phyloP scores from a whole-genome alignment of 2,888 invertebrate species.

The Pachliopta kotzebuea region DNA sequence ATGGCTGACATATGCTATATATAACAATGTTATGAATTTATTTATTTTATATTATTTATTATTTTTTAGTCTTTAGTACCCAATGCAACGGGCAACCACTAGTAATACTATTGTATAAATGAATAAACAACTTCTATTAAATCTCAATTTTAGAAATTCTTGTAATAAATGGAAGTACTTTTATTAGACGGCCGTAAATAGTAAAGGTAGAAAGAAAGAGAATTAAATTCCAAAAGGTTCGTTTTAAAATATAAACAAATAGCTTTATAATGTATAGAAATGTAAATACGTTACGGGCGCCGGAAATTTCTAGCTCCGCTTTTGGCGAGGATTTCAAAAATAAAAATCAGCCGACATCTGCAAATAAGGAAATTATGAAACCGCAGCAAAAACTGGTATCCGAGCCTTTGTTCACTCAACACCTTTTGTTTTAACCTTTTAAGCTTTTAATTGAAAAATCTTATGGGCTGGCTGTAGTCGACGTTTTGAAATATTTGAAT shows the following conservation, averaged over 20 bases:
- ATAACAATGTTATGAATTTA: too few species aligned
- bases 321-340: slow-evolving; percentile 50
- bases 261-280: slow-evolving; percentile 17
- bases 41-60: too few species aligned
- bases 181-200: too few species aligned
- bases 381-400: slow-evolving; percentile 57
- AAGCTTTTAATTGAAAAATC: slow-evolving; percentile 63
- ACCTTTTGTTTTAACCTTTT: slow-evolving; percentile 64
- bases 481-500: slow-evolving; percentile 7
- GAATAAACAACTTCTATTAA: too few species aligned
- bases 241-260: slow-evolving; percentile 12
- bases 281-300: slow-evolving; percentile 24
- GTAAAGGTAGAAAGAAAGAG: too few species aligned
- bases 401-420: slow-evolving; percentile 59
- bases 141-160: too few species aligned
- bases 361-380: slow-evolving; percentile 73
- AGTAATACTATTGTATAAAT: too few species aligned
- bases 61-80: too few species aligned
- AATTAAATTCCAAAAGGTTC: neutral
- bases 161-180: too few species aligned
- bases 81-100: too few species aligned
- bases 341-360: slow-evolving; percentile 59
- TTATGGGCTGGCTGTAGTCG: slow-evolving; percentile 44
- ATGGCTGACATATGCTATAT: too few species aligned
- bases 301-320: slow-evolving; percentile 35